phyloP scores from a whole-genome alignment of 2,113 vertebrate genomes.

The Columba livia region DNA sequence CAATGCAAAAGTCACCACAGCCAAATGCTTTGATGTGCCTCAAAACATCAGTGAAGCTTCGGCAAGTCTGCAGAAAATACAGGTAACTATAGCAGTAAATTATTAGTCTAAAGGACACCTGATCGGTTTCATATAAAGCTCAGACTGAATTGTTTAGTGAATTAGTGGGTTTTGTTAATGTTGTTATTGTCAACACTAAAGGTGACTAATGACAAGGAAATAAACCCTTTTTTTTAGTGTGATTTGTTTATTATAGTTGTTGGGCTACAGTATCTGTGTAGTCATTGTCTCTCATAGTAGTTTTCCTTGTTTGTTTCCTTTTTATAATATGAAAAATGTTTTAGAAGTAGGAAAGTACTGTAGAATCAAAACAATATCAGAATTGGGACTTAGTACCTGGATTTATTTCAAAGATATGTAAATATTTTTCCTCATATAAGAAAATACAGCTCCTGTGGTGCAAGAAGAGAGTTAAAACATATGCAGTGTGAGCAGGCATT shows the following conservation, averaged over 20 bases:
- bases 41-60: constrained; percentile 87
- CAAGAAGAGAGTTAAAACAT: neutral
- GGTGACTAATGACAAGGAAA: neutral
- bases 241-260: neutral
- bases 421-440: neutral
- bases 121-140: neutral
- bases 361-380: neutral
- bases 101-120: neutral
- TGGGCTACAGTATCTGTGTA: neutral
- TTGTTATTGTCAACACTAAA: neutral
- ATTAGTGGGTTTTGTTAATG: neutral
- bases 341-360: neutral
- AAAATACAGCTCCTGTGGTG: neutral
- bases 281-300: neutral
- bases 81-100: constrained; percentile 77
- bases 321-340: neutral
- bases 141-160: neutral
- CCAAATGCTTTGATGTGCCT: constrained; percentile 94
- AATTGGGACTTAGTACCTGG: neutral
- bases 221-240: neutral
- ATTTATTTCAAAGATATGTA: neutral
- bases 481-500: neutral
- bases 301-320: neutral
- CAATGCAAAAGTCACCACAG: constrained; percentile 90
- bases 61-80: constrained; percentile 87